Base-by-base conservation (phyloP, 2,888 invertebrate species). In the Brenthis daphne region DNA sequence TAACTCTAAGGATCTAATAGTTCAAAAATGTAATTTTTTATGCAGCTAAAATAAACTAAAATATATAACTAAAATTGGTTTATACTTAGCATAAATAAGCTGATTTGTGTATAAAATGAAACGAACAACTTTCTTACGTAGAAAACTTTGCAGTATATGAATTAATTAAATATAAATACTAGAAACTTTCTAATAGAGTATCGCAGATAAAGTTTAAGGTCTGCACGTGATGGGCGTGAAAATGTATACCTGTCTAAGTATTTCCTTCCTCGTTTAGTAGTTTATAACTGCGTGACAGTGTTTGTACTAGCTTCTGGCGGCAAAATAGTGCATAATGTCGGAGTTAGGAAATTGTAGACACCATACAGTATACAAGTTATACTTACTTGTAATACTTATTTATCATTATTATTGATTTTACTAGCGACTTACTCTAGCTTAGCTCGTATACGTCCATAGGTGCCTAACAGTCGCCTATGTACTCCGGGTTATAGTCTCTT, bases 251-350 rank as follows among this genome's bases (percentile, higher is more conserved):
- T 33, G 61, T 37, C 51, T 37, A 33, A 53, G n/a, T 63, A 53
- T 63, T 63, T 63, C 53, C 63, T 63, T 54, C 63, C 53, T 54
- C 37, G 16, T 37, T 53, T 24, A 63, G 33, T 24, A 63, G 43
- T 63, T 63, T 53, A 20, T 20, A 53, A 24, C 63, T 63, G 33
- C 51, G 53, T 63, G 33, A 33, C 37, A 16, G 37, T 37, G 37
- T 53, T n/a, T 57, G 43, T 33, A 14, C 16, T 53, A 53, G n/a
- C n/a, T 53, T 53, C n/a, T 37, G 20, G 50, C 48, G n/a, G 16
- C 51, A 14, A 61, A 61, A 61, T 20, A 53, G 51, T 61, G 51
- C 29, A 33, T 53, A 61, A 16, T n/a, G 20, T 29, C 50, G 48
- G 29, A 60, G 14, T 24, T 50, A 12, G 16, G 33, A 20, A 50